These are phyloP conservation scores for Drosophila elegans DNA, from an alignment of 1,140 invertebrate species.

Conservation along the genomic window DNA sequence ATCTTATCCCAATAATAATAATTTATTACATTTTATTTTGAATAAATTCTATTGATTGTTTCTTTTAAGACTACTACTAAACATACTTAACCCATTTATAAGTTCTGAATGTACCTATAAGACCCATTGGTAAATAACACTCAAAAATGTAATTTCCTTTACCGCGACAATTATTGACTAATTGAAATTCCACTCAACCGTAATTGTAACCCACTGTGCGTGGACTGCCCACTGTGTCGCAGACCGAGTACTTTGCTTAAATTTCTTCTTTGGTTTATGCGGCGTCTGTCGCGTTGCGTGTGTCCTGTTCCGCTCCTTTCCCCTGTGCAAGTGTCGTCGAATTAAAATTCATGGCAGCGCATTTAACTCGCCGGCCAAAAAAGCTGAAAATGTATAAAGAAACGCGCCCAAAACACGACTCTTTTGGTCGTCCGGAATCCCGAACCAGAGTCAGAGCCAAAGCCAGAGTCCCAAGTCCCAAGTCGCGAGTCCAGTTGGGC, in stretches of 20 bases:
- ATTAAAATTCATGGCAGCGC: slow-evolving; percentile 81
- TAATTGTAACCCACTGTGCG: slow-evolving; percentile 20
- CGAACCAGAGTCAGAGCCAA: slow-evolving; percentile 19
- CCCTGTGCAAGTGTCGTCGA: slow-evolving; percentile 75
- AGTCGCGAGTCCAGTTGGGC: slow-evolving; percentile 48
- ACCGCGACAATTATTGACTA: background rate
- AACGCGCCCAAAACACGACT: slow-evolving; percentile 32
- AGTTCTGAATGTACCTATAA: too few species aligned
- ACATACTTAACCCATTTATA: too few species aligned
- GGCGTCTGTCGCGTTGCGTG: slow-evolving; percentile 75
- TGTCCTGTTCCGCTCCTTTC: slow-evolving; percentile 23
- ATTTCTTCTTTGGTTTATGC: slow-evolving; percentile 55
- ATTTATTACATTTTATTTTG: too few species aligned
- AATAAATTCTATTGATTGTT: too few species aligned
- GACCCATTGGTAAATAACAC: background rate
- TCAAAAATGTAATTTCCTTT: background rate
- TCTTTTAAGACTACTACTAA: too few species aligned
- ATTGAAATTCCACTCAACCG: background rate
- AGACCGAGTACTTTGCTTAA: slow-evolving; percentile 53
- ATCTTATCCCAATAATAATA: too few species aligned
- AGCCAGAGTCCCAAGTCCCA: slow-evolving; percentile 10
- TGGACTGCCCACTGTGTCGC: slow-evolving; percentile 26
- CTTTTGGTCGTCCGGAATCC: slow-evolving; percentile 13
- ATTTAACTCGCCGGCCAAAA: slow-evolving; percentile 74
- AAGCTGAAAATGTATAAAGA: slow-evolving; percentile 26